Evolutionary conservation across 2,797 vertebrate species (phyloP), one percentile per base, ranked within the genome.

Genomic region (Galagoides demidoff): DNA sequence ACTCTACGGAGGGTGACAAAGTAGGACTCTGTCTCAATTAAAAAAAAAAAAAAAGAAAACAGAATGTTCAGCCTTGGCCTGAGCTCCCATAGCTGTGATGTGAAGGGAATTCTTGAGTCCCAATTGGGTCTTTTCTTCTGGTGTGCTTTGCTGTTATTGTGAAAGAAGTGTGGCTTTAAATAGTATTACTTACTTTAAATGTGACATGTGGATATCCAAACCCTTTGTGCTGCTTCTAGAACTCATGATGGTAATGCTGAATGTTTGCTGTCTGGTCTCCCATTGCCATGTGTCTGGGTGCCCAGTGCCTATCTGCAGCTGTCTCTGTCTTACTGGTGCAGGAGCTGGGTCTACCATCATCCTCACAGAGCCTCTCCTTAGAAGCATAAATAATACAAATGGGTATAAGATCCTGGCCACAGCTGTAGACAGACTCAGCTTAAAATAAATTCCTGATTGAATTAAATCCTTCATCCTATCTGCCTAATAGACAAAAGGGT

Each of bases 111-210:
- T 45, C 86, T 73, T 55, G 89, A 43, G 43, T 93, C 66, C 57
- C 16, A 12, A 9, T 27, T 85, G 31, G n/a, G 43, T 70, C 23
- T 68, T 79, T 88, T 61, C 13, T 23, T 39, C 63, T 25, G 6
- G 25, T 63, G 49, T 43, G 43, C 45, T 76, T 64, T n/a, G 23
- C 27, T 88, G 34, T 77, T 81, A 43, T 7, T 23, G 22, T 29
- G 31, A 14, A 64, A 39, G 88, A 64, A 20, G 52, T 66, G 4
- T 37, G 66, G 3, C 14, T 87, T 95, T 90, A 90, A 94, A 81
- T 86, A 59, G 27, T 79, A 23, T 25, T 94, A 74, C 39, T 94
- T 90, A 87, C 43, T 71, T 64, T 93, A 64, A 84, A 52, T 73
- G 45, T 34, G 20, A 76, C n/a, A 14, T 34, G 13, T 68, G 23